Evolutionary conservation across 2,888 invertebrate genomes (phyloP), one percentile per base, ranked within the genome.

Genomic region (Diarsia dahlii): DNA sequence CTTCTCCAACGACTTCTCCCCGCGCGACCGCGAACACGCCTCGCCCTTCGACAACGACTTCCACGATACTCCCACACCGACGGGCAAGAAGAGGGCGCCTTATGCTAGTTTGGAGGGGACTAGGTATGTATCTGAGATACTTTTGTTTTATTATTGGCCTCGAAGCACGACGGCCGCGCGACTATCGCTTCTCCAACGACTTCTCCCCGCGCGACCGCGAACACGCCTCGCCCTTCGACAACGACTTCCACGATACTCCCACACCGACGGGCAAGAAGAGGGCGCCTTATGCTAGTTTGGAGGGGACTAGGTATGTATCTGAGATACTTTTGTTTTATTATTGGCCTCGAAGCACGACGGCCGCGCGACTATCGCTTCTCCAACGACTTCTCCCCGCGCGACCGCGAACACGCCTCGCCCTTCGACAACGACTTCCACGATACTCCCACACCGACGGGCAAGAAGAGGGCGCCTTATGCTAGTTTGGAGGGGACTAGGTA

Each of bases 1-100:
- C 62, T 97, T 97, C 91, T 97, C 97, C 28, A 97, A 97, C 86
- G 97, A 98, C 90, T 97, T 97, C 91, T 97, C 97, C 0, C 97
- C 97, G 45, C 92, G 97, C 20, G 96, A 96, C 12, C 89, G 95
- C 12, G 96, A 95, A 20, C 97, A 96, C 72, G 92, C 94, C 45
- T 97, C 97, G 64, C 97, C 97, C 0, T 97, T 97, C 89, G 97
- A 97, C 78, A 97, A 97, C 81, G 97, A 97, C 81, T 97, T 97
- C 86, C 95, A 96, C 0, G 97, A 97, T 62, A 92, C 94, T 13
- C 93, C 97, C 1, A 81, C 96, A 76, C 90, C 88, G 82, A 91
- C 77, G 0, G 87, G 88, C 0, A 95, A 95, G 91, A 96, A 95
- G 82, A 89, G 95, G 9, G 90, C 93, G 74, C 93, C 95, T 0